Percentiles rank a stretch among this genome's conserved stretches.
Conservation (phyloP, 2,797 vertebrate genomes). For the Sebastes umbrosus region DNA sequence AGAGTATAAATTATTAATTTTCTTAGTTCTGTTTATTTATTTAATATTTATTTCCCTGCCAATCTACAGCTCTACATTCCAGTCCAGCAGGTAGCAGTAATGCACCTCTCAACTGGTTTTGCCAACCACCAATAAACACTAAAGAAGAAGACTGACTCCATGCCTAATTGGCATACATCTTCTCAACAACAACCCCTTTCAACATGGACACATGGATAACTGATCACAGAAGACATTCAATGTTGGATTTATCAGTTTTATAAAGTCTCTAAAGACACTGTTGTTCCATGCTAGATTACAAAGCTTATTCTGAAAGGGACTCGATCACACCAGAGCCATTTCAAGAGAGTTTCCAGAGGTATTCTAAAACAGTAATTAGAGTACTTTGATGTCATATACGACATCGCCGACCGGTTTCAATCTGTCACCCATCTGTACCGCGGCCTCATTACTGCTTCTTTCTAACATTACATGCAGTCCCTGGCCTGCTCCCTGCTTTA, state of each 20-base stretch:
- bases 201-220: neutral
- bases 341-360: neutral
- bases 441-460: neutral
- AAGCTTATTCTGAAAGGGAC: neutral
- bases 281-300: neutral
- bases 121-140: no score
- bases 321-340: neutral
- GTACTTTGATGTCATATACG: neutral
- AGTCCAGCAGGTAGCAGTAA: no score
- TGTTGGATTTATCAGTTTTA: neutral
- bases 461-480: neutral
- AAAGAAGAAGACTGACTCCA: no score
- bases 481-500: no score
- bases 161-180: no score
- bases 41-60: no score
- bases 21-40: no score
- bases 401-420: neutral
- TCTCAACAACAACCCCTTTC: no score
- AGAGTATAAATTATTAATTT: no score
- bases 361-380: neutral
- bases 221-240: neutral
- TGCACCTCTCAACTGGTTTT: no score
- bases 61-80: no score
- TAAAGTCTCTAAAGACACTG: neutral
- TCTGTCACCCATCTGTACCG: neutral